Percentiles rank a stretch among this genome's conserved stretches.
Evolutionary conservation across 2,113 vertebrate genomes (phyloP).

Genomic region (Montifringilla adamsi): DNA sequence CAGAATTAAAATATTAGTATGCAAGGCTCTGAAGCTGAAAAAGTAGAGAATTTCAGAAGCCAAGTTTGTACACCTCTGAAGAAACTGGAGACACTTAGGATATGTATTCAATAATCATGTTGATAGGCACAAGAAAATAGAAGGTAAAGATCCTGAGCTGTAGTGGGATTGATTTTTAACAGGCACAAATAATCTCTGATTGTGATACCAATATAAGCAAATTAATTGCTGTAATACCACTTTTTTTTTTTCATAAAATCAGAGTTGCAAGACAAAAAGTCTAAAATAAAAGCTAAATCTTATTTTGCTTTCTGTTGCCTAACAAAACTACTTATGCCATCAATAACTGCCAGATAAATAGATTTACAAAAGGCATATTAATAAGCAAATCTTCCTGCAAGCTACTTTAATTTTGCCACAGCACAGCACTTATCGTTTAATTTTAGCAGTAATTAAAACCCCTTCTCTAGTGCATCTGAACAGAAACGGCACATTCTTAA

Average conservation of each 20-base stretch:
- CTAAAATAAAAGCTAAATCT: neutral
- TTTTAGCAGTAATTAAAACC: conserved; percentile 20
- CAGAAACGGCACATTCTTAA: neutral
- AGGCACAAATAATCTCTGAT: neutral
- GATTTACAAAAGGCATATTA: neutral
- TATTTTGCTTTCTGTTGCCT: neutral
- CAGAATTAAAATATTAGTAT: neutral
- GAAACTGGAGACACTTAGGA: neutral
- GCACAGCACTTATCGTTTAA: neutral
- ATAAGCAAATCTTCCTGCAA: neutral
- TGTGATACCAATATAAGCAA: neutral
- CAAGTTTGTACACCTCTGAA: neutral
- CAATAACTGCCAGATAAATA: neutral
- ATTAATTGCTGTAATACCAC: fast-evolving
- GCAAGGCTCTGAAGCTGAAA: neutral
- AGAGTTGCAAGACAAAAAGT: neutral
- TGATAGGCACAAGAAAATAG: neutral
- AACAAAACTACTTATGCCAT: neutral
- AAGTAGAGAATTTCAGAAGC: neutral
- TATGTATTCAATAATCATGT: neutral
- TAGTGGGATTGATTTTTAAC: neutral
- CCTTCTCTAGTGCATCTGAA: neutral
- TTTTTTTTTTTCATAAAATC: neutral
- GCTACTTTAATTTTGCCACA: neutral
- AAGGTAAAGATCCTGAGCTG: neutral